These are phyloP conservation scores for Ephydatia muelleri DNA, from an alignment of 37 sponge, comb jelly and placozoan species.

Conservation along the genomic window DNA sequence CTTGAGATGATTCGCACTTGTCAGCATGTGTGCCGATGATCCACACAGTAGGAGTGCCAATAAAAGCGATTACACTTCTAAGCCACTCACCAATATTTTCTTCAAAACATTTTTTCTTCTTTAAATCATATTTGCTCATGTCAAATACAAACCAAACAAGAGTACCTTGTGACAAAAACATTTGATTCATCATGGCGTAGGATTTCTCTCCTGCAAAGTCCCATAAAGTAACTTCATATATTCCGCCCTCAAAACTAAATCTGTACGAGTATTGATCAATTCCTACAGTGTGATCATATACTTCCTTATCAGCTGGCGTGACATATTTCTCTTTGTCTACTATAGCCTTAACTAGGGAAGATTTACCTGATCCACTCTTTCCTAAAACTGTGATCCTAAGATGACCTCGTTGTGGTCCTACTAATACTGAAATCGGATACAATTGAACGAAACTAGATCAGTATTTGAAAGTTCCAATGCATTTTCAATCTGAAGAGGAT, in stretches of 20 bases:
- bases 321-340: neutral
- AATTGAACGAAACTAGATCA: too few species aligned
- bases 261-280: neutral
- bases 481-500: neutral
- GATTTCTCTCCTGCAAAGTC: neutral
- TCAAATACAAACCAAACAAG: neutral
- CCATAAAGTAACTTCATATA: neutral
- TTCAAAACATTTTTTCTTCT: neutral
- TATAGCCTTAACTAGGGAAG: neutral
- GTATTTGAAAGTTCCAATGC: neutral
- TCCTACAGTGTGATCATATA: neutral
- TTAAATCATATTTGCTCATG: neutral
- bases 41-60: neutral
- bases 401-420: too few species aligned
- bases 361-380: neutral
- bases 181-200: neutral
- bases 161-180: neutral
- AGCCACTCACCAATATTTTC: neutral
- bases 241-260: neutral
- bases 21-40: neutral
- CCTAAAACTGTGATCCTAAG: neutral
- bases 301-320: neutral
- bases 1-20: neutral
- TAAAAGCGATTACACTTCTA: neutral
- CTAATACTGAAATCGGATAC: too few species aligned